phyloP scores from a whole-genome alignment of 2,113 vertebrate genomes.

The Barbus barbus region DNA sequence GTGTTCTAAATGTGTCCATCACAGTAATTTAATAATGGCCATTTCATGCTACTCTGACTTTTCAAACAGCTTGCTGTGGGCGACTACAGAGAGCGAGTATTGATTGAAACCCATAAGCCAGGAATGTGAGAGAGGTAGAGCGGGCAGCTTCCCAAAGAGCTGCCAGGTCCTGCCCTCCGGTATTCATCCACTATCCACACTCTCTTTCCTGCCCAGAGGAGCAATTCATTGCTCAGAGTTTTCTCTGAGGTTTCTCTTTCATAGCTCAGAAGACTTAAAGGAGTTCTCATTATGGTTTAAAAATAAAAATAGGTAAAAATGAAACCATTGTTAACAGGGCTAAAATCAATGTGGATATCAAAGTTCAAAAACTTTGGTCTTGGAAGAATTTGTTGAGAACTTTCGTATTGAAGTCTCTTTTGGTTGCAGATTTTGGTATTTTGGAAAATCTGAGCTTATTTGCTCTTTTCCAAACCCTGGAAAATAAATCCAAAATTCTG shows the following conservation, averaged over 20 bases:
- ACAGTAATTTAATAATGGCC: constrained; percentile 81
- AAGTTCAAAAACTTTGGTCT: neutral
- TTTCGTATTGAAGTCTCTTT: neutral
- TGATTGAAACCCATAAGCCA: constrained; percentile 70
- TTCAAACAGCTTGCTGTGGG: constrained; percentile 79
- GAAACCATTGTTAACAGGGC: neutral
- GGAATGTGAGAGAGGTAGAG: constrained; percentile 67
- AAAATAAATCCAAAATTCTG: neutral
- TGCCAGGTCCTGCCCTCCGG: constrained; percentile 50
- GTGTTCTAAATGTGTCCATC: constrained; percentile 78
- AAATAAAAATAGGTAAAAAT: neutral
- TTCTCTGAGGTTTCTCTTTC: neutral
- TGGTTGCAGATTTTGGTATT: neutral
- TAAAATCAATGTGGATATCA: neutral
- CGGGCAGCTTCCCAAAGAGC: constrained; percentile 72
- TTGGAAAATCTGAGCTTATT: neutral
- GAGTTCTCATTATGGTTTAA: neutral
- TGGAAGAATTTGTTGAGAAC: neutral
- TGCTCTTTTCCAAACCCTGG: neutral
- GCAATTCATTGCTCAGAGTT: neutral
- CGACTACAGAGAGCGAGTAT: constrained; percentile 73
- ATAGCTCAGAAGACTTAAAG: neutral
- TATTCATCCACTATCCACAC: constrained; percentile 4
- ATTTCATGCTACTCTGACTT: constrained; percentile 81
- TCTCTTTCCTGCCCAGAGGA: neutral